phyloP scores from a whole-genome alignment of 2,797 vertebrate species.

The Acanthornis magna region DNA sequence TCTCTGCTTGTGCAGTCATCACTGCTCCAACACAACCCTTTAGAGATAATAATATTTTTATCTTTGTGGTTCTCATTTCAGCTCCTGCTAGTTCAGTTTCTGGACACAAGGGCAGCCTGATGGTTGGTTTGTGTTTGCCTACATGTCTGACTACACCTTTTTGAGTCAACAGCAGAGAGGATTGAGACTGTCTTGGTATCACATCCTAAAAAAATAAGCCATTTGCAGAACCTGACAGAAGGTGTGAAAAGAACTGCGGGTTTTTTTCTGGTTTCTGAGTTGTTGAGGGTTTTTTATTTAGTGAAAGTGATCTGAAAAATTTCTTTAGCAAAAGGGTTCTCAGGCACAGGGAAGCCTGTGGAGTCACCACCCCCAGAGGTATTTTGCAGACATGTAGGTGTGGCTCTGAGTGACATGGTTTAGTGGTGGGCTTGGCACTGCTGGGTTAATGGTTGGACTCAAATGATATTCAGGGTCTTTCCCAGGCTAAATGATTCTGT shows the following conservation, averaged over 20 bases:
- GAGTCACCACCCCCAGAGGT: not conserved
- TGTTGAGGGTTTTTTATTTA: not conserved
- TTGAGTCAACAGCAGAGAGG: not conserved
- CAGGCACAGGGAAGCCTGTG: not conserved
- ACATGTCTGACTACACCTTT: not conserved
- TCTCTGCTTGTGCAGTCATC: not conserved
- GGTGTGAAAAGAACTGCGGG: not conserved
- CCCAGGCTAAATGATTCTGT: not conserved
- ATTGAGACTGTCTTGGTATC: not conserved
- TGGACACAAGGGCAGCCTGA: not conserved
- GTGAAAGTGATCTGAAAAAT: not conserved
- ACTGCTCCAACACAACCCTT: not conserved
- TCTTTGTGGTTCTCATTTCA: not conserved
- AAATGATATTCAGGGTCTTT: not conserved
- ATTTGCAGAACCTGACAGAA: not conserved
- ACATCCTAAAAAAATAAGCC: not conserved
- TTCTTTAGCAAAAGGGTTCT: not conserved
- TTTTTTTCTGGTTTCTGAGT: no score
- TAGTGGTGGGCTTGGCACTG: not conserved
- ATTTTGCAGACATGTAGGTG: rapidly evolving
- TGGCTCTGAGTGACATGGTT: not conserved
- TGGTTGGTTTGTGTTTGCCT: not conserved
- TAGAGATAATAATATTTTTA: not conserved
- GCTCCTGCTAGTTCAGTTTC: not conserved
- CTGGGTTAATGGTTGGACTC: not conserved